Base-by-base conservation (phyloP, 2,888 invertebrate species). In the Seira ritae region DNA sequence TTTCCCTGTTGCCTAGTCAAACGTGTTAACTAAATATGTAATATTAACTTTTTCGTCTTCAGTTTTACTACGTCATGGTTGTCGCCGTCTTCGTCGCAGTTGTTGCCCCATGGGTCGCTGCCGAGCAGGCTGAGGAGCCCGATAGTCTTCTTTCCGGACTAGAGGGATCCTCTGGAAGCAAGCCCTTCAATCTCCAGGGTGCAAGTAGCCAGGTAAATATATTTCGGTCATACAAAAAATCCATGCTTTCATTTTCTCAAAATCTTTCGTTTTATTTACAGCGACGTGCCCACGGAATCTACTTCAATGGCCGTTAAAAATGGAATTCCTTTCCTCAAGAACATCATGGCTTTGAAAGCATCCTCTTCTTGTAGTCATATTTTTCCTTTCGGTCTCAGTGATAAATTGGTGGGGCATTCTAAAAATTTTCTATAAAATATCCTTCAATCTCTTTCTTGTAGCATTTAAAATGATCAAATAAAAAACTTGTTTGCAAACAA, bases 181-280 rank as follows among this genome's bases (percentile, higher is more conserved):
- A 87, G 55, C 87, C 87, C 50, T 87, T 87, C 85, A 87, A 87
- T 46, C 85, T 87, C 65, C 87, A 87, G 75, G 62, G 81, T 31
- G n/a, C 19, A 3, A 19, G n/a, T 6, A 60, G 4, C 19, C 19
- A n/a, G 46, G 12, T 10, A 46, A 46, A 12, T 12, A 46, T 12
- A 10, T 46, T 46, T 46, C 12, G 6, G 12, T 46, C 12, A 46
- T 46, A 6, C 46, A 10, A 10, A 12, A 46, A 46, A 46, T 6
- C 12, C 46, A 10, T 46, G 46, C 6, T 10, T n/a, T n/a, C 6
- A 46, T 10, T 46, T 46, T 12, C 46, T 10, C 12, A 46, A 46
- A 46, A 46, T 46, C 8, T 10, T 46, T 46, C 12, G 46, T 46
- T 12, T 46, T 46, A 46, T 46, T 12, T 6, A 10, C 86, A 86